Base-by-base conservation (phyloP, 2,888 invertebrate genomes). In the Drosophila neoperkinsi region DNA sequence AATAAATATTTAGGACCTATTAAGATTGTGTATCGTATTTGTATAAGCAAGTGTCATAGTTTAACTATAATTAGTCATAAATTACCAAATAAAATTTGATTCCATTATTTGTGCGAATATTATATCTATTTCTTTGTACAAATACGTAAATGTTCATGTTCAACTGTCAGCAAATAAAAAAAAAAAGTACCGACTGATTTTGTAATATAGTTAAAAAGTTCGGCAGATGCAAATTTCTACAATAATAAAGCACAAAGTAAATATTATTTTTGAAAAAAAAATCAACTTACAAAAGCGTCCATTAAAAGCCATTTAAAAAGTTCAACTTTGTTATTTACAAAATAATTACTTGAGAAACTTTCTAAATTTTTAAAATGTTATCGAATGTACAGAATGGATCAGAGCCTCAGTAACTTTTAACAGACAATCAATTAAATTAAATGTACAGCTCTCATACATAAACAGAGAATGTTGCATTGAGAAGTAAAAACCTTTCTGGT, bases 291-390 rank as follows among this genome's bases (percentile, higher is more conserved):
- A 36, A 10, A 10, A 38, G 28, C 50, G 34, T 43, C 21, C 34
- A 66, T 66, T 52, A 43, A 65, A 66, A 67, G 52, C 67, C 41
- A n/a, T 41, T 34, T 43, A 21, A n/a, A 66, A 66, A 28, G 41
- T 66, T 33, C 7, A 66, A 21, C 28, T 34, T 34, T 34, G 41
- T n/a, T 51, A 41, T 38, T 28, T 34, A 30, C 13, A 25, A 30
- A 34, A 52, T 52, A 66, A 66, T 66, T 43, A 66, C 21, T 46
- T 46, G 38, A 21, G n/a, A 18, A 53, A 66, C 52, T 66, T 53
- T 49, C 31, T 13, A 49, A n/a, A 68, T 38, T 38, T 38, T 38
- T 25, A n/a, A 49, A 18, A 67, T 38, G n/a, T 4, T 21, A 18
- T 30, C 18, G 60, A 31, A 61, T n/a, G 16, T 55, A 3, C 7